phyloP scores from a whole-genome alignment of 2,797 vertebrate species.

The Enteromius paludinosus region DNA sequence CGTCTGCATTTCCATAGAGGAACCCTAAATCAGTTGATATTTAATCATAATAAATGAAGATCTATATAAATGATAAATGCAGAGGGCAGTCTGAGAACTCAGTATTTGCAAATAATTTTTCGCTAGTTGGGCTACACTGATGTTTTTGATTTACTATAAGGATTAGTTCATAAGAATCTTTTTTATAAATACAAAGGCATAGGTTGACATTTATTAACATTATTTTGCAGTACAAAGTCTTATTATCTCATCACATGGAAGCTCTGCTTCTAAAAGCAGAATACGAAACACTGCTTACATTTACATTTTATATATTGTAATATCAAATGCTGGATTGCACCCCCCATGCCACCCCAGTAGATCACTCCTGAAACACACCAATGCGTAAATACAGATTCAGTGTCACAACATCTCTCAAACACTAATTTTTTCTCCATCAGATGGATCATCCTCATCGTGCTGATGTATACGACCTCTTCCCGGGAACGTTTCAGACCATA shows the following conservation, averaged over 20 bases:
- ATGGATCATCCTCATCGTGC: conserved; percentile 77
- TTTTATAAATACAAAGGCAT: no score
- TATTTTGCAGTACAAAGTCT: not conserved
- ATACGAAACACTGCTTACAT: not conserved
- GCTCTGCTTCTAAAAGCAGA: not conserved
- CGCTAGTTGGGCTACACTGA: no score
- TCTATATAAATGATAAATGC: no score
- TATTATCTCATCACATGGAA: not conserved
- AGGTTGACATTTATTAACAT: not conserved
- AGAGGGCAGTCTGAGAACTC: no score
- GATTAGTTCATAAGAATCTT: no score
- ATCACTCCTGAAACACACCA: not conserved
- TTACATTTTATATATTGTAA: not conserved
- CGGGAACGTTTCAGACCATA: conserved; percentile 83
- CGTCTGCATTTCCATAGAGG: not conserved
- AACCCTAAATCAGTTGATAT: not conserved
- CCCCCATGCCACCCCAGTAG: not conserved
- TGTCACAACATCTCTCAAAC: not conserved
- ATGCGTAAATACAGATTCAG: not conserved
- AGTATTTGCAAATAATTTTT: no score
- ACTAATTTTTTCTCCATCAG: conserved; percentile 62
- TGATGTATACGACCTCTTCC: conserved; percentile 83
- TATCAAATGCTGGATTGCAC: not conserved
- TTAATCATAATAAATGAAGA: not conserved
- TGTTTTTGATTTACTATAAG: no score